Conservation (phyloP, 2,888 invertebrate species). For the Gasteruption jaculator region DNA sequence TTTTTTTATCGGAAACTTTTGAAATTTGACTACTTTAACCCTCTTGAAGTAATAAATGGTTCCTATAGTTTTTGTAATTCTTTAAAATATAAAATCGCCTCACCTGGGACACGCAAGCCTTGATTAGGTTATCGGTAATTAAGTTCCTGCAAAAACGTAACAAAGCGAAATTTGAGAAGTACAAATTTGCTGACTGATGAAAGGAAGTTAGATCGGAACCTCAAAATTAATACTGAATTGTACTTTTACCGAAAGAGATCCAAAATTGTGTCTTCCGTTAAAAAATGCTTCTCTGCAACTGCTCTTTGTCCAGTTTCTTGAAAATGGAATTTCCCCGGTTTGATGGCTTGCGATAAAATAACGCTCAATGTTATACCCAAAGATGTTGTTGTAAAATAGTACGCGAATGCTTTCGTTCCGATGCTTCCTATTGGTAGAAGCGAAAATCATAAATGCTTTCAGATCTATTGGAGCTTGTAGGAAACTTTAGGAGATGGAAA, state of each 20-base stretch:
- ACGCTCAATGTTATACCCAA: slow-evolving; percentile 87
- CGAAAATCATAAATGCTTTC: background rate
- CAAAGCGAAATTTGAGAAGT: too few species aligned
- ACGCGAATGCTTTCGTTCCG: slow-evolving; percentile 50
- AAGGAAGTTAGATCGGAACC: slow-evolving; percentile 6
- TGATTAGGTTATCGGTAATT: slow-evolving; percentile 84
- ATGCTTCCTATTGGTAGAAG: slow-evolving; percentile 42
- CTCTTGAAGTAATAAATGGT: too few species aligned
- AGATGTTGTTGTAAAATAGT: slow-evolving; percentile 89
- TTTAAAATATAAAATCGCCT: slow-evolving; percentile 10
- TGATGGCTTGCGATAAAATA: slow-evolving; percentile 79
- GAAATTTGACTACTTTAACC: too few species aligned
- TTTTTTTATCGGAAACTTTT: too few species aligned
- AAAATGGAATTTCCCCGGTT: slow-evolving; percentile 63
- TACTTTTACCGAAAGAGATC: slow-evolving; percentile 84
- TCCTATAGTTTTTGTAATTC: background rate
- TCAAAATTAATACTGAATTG: slow-evolving; percentile 14
- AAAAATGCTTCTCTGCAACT: slow-evolving; percentile 57
- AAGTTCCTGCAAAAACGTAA: slow-evolving; percentile 62
- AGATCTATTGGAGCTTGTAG: too few species aligned
- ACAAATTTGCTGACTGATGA: too few species aligned
- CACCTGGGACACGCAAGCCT: slow-evolving; percentile 67
- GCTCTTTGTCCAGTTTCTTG: slow-evolving; percentile 5
- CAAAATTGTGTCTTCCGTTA: slow-evolving; percentile 84
- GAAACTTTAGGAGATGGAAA: too few species aligned